Base-by-base conservation (phyloP, 1,140 invertebrate species). In the Drosophila sp. region DNA sequence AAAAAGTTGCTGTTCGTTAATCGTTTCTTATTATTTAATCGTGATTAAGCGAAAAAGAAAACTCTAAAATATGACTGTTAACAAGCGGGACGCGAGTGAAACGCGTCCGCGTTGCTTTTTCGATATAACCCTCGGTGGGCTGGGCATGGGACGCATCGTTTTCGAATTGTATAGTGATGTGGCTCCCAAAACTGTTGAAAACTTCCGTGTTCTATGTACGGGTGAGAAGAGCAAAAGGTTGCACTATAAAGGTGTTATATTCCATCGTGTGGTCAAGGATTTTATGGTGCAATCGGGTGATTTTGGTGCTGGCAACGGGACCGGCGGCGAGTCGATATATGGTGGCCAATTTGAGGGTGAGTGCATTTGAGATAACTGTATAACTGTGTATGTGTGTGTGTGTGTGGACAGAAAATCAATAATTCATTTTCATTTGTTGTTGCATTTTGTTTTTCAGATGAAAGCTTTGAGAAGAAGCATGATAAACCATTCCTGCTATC, bases 91-190 rank as follows among this genome's bases (percentile, higher is more conserved):
- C 67, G 82, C 74, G 71, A 66, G 40, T 68, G 64, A 55, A 54
- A 50, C 80, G 94, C 93, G 95, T 40, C 93, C 94, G 64, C 93
- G 96, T 73, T 96, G 96, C 70, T 99, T 97, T 92, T 98, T 99
- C 93, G 98, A 99, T 91, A 95, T 99, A 38, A 95, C 96, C 61
- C 97, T 99, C 67, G 98, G 97, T 55, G 97, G 96, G 2, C 93
- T 98, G 65, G 94, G 94, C 69, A 96, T 96, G 60, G 98, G 98
- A 7, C 94, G 98, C 66, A 96, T 99, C 89, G 96, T 98, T 30
- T 98, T 99, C 91, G 98, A 99, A 63, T 93, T 99, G 0, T 99
- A 96, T 93, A 95, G 95, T 72, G 97, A 99, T 93, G 94, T 97
- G 60, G 97, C 97, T 56, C 98, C 98, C 1, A 97, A 97, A 92